These are phyloP conservation scores for Reticulitermes lucifugus DNA, from an alignment of 2,888 invertebrate species.

Conservation along the genomic window DNA sequence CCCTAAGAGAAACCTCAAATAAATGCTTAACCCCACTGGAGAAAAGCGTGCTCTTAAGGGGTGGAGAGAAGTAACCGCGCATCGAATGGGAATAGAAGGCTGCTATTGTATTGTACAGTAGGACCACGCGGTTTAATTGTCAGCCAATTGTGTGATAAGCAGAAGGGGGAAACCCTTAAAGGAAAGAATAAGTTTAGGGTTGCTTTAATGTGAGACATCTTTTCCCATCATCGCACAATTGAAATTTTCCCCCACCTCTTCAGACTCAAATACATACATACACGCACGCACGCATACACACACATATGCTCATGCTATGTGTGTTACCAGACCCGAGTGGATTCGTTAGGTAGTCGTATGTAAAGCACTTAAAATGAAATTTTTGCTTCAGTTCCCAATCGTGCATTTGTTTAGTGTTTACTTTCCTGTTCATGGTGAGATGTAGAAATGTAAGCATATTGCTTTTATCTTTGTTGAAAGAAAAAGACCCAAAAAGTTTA, in stretches of 20 bases:
- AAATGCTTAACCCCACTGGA: neutral
- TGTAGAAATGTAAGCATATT: no score
- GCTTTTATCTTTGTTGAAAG: no score
- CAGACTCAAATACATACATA: neutral
- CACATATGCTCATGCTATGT: neutral
- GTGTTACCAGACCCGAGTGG: no score
- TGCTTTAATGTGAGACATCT: neutral
- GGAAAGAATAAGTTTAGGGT: neutral
- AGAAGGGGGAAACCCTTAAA: neutral
- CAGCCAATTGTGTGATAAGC: neutral
- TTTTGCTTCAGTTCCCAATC: no score
- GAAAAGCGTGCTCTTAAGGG: conserved; percentile 8
- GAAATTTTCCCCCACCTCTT: neutral
- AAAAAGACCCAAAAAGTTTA: no score
- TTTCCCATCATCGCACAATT: neutral
- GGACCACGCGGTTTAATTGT: neutral
- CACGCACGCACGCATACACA: neutral
- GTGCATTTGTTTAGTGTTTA: no score
- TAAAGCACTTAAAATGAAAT: no score
- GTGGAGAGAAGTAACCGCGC: neutral
- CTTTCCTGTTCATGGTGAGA: no score
- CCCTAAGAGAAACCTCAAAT: conserved; percentile 5
- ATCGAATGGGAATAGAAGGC: conserved; percentile 6
- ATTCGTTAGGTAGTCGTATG: no score
- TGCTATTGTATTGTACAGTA: neutral